A percentile compares a stretch with the other conserved stretches of the same genome.
phyloP scores from a whole-genome alignment of 1,140 invertebrate genomes.

The Tigriopus japonicus region DNA sequence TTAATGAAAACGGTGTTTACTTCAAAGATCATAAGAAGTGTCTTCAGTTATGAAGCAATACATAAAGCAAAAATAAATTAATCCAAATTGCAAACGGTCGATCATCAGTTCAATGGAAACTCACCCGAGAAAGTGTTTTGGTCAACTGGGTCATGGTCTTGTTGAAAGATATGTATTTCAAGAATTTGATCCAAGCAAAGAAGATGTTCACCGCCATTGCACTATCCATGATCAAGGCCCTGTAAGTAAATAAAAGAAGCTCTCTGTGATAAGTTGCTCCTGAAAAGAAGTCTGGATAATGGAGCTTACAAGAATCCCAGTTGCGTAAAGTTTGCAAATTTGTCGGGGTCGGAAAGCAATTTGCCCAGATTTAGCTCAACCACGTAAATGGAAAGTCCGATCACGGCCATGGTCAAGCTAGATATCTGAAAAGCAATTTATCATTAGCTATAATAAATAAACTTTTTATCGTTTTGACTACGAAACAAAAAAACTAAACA shows the following conservation, averaged over 20 bases:
- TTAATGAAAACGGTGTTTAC: too few species aligned
- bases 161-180: constrained; percentile 51
- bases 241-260: constrained; percentile 18
- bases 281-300: too few species aligned
- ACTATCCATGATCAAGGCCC: constrained; percentile 23
- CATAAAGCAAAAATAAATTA: too few species aligned
- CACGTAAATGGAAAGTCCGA: constrained; percentile 23
- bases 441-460: too few species aligned
- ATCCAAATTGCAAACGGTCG: too few species aligned
- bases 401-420: constrained; percentile 25
- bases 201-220: constrained; percentile 36
- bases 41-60: too few species aligned
- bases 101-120: too few species aligned
- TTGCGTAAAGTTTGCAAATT: constrained; percentile 27
- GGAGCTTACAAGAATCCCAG: constrained; percentile 19
- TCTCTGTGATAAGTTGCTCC: constrained; percentile 34
- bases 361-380: constrained; percentile 23
- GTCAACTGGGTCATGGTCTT: constrained; percentile 55
- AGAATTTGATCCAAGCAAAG: constrained; percentile 43
- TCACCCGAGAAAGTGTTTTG: constrained; percentile 37
- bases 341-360: constrained; percentile 27
- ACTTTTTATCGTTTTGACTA: too few species aligned
- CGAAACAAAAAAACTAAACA: too few species aligned
- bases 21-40: too few species aligned
- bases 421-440: not conserved